These are phyloP conservation scores for Falcaria lacertinaria DNA, from an alignment of 2,888 invertebrate species.

Conservation along the genomic window DNA sequence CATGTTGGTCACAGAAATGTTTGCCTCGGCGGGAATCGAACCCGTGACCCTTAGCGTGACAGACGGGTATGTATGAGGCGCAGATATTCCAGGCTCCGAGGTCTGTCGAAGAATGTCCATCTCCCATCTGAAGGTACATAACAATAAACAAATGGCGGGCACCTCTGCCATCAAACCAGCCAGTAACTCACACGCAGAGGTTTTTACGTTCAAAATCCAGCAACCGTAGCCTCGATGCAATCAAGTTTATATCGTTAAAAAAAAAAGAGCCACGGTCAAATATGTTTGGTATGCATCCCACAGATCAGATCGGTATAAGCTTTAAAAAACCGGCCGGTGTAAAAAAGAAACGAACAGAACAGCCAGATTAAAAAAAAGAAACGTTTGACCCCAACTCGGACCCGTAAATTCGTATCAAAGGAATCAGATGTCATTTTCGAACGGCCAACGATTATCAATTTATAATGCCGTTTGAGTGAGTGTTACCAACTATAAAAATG, in stretches of 20 bases:
- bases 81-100: too few species aligned
- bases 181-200: constrained; percentile 20
- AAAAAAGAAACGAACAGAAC: constrained; percentile 38
- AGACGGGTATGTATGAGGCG: too few species aligned
- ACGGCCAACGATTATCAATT: constrained; percentile 49
- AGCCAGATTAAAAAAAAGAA: constrained; percentile 26
- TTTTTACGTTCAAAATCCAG: constrained; percentile 29
- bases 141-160: neutral
- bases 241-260: constrained; percentile 65
- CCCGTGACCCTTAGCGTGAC: too few species aligned
- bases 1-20: too few species aligned
- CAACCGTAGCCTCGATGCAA: constrained; percentile 43
- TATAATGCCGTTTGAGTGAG: constrained; percentile 34
- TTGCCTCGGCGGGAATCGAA: too few species aligned
- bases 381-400: constrained; percentile 56
- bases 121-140: constrained; percentile 13
- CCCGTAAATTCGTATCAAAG: constrained; percentile 74
- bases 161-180: constrained; percentile 9
- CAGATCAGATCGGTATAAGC: constrained; percentile 76
- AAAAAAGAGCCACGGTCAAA: constrained; percentile 67
- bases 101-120: too few species aligned
- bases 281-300: constrained; percentile 74
- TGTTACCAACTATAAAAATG: constrained; percentile 29
- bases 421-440: constrained; percentile 74
- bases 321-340: constrained; percentile 58